phyloP scores from a whole-genome alignment of 2,888 invertebrate genomes.

The Drosophila heteroneura region DNA sequence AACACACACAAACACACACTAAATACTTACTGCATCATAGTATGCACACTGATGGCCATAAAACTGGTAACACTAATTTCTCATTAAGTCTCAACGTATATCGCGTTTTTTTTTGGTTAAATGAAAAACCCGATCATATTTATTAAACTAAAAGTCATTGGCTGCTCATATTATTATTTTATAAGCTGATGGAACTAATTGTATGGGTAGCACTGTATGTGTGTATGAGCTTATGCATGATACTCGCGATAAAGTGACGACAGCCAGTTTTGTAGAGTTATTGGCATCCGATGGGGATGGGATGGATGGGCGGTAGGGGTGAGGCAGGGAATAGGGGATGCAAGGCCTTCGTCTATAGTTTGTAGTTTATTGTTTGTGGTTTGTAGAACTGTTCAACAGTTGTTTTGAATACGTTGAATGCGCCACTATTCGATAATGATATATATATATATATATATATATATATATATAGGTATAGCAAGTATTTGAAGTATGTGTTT shows the following conservation, averaged over 20 bases:
- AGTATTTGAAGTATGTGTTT: neutral
- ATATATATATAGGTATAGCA: conserved; percentile 20
- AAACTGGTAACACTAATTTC: neutral
- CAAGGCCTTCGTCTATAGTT: conserved; percentile 43
- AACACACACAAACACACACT: conserved; percentile 30
- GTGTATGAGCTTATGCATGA: conserved; percentile 49
- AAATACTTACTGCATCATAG: neutral
- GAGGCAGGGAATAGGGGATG: neutral
- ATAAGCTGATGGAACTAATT: neutral
- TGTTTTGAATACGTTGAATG: conserved; percentile 49
- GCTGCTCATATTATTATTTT: neutral
- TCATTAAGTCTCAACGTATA: neutral
- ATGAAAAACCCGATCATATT: neutral
- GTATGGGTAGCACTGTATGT: neutral
- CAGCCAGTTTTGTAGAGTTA: conserved; percentile 6
- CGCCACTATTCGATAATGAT: conserved; percentile 38
- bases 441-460: conserved; percentile 16
- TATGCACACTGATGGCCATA: neutral
- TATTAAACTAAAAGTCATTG: neutral
- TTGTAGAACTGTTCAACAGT: conserved; percentile 50
- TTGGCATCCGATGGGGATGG: neutral
- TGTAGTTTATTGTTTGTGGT: conserved; percentile 25
- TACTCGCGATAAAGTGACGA: conserved; percentile 50
- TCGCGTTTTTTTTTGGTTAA: neutral
- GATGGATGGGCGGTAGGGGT: neutral